Percentiles rank a stretch among this genome's conserved stretches.
Conservation (phyloP, 2,797 vertebrate genomes). For the Sandelia bainsii region DNA sequence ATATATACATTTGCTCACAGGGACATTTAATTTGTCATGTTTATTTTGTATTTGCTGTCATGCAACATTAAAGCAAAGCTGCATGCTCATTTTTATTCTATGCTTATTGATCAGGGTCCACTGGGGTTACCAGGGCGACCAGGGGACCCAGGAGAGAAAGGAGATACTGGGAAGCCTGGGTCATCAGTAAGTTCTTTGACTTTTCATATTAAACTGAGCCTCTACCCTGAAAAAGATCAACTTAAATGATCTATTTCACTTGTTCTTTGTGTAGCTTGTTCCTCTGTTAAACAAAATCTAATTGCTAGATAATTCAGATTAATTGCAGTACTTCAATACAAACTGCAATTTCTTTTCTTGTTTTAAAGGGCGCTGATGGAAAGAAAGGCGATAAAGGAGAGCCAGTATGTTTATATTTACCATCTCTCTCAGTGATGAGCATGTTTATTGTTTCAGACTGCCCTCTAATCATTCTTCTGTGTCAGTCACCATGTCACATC, state of each 20-base stretch:
- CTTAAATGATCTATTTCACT: neutral
- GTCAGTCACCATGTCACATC: constrained; percentile 40
- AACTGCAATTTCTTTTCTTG: constrained; percentile 30
- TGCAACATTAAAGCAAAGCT: neutral
- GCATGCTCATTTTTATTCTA: neutral
- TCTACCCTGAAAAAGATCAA: neutral
- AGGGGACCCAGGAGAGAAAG: constrained; percentile 87
- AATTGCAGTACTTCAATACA: neutral
- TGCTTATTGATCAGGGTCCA: constrained; percentile 80
- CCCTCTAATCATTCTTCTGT: constrained; percentile 44
- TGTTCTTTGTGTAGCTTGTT: neutral
- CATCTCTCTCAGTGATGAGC: constrained; percentile 19
- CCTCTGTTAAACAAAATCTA: neutral
- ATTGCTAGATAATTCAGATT: neutral
- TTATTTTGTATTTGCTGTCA: neutral
- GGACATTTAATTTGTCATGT: neutral
- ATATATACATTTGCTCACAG: neutral
- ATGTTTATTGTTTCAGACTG: constrained; percentile 33
- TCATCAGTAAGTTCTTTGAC: constrained; percentile 65
- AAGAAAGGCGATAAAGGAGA: constrained; percentile 88
- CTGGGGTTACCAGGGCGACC: constrained; percentile 87
- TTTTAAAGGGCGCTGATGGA: constrained; percentile 83
- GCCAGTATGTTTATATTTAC: constrained; percentile 78
- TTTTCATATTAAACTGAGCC: neutral
- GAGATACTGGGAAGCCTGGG: constrained; percentile 79